These are phyloP conservation scores for Paraescarpia echinospica DNA, from an alignment of 1,140 invertebrate species.

Conservation along the genomic window DNA sequence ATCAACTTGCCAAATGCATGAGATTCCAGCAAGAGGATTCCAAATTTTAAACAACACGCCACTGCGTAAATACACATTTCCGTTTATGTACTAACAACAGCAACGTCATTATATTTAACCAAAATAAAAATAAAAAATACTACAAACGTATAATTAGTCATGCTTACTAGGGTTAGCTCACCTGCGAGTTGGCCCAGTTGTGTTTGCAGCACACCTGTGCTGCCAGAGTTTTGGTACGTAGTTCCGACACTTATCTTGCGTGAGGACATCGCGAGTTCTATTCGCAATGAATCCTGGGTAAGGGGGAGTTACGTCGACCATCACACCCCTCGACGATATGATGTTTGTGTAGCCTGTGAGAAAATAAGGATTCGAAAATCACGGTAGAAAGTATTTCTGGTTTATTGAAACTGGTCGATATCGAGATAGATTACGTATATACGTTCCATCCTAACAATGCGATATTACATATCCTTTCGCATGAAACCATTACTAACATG, in stretches of 20 bases:
- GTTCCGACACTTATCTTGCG: not conserved
- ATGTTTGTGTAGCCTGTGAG: constrained; percentile 7
- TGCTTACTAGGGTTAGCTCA: not conserved
- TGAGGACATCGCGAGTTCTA: not conserved
- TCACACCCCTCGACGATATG: not conserved
- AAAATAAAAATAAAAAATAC: no score
- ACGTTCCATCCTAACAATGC: no score
- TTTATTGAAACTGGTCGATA: not conserved
- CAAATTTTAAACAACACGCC: no score
- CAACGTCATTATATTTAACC: no score
- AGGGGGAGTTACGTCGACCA: not conserved
- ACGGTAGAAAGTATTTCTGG: not conserved
- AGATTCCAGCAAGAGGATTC: no score
- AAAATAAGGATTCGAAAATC: not conserved
- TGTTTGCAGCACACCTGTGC: not conserved
- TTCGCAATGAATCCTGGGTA: not conserved
- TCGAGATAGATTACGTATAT: not conserved
- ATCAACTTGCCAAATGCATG: no score
- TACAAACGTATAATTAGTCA: no score
- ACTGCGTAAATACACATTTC: no score
- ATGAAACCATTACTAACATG: not conserved
- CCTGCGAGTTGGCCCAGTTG: not conserved
- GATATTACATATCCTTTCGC: not conserved
- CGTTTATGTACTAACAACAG: no score
- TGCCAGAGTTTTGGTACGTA: not conserved